Percentiles rank a stretch among this genome's conserved stretches.
These are phyloP conservation scores for Erethizon dorsatum DNA, from an alignment of 2,797 vertebrate genomes.

Conservation along the genomic window DNA sequence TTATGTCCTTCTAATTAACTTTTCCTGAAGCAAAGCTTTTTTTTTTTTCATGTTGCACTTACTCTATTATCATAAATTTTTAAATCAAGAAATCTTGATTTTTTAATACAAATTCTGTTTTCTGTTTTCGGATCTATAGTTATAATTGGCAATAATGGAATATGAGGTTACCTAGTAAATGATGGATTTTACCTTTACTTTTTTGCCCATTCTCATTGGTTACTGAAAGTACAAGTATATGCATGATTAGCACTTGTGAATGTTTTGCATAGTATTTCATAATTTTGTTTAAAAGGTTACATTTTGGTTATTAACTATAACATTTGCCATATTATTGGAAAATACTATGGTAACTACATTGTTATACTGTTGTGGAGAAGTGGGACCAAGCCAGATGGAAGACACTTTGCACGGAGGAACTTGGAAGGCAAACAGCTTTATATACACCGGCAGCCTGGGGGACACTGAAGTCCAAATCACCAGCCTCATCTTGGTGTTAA, in stretches of 20 bases:
- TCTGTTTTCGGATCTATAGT: not conserved
- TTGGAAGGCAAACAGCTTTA: no score
- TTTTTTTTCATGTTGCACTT: not conserved
- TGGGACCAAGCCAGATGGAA: no score
- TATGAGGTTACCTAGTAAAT: not conserved
- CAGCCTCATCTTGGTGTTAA: no score
- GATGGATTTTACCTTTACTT: not conserved
- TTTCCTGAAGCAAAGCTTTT: not conserved
- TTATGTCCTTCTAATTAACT: not conserved
- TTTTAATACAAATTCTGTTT: not conserved
- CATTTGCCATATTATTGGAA: not conserved
- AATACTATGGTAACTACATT: not conserved
- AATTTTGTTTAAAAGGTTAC: conserved; percentile 6
- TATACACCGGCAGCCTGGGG: no score
- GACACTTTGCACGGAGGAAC: no score
- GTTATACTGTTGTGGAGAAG: not conserved
- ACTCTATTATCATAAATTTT: not conserved
- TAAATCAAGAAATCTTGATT: not conserved
- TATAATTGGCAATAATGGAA: not conserved
- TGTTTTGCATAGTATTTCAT: not conserved
- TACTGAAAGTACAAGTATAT: not conserved
- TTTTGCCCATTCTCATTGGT: not conserved
- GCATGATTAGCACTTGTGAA: not conserved
- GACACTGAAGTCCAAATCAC: no score
- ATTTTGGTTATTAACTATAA: not conserved